A percentile compares a stretch with the other conserved stretches of the same genome.
These are phyloP conservation scores for Bugulina stolonifera DNA, from an alignment of 2,888 invertebrate species.

Conservation along the genomic window DNA sequence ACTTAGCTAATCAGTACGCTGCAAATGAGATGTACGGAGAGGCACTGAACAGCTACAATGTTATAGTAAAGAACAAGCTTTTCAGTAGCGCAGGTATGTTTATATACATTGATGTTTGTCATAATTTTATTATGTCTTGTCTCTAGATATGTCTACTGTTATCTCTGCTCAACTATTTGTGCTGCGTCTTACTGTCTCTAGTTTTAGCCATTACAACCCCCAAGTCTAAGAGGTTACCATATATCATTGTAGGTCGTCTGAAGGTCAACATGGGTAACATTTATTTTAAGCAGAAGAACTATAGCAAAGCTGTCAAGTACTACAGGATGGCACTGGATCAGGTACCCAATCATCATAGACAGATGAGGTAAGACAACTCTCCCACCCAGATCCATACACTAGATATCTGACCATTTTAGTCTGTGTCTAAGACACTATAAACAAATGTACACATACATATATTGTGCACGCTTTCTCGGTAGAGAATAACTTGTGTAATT, in stretches of 20 bases:
- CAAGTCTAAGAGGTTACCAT: background rate
- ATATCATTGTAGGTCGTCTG: conserved; percentile 60
- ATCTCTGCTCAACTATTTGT: too few relatives aligned
- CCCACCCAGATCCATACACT: too few relatives aligned
- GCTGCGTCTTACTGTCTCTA: background rate
- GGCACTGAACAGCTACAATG: conserved; percentile 89
- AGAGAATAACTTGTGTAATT: too few relatives aligned
- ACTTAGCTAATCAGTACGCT: conserved; percentile 88
- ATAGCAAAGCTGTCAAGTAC: conserved; percentile 89
- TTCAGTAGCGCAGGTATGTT: conserved; percentile 74
- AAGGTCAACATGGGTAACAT: conserved; percentile 99
- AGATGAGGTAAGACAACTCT: conserved; percentile 70
- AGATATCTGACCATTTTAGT: too few relatives aligned
- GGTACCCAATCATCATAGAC: conserved; percentile 81
- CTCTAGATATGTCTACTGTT: too few relatives aligned
- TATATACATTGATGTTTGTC: too few relatives aligned
- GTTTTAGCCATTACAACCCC: background rate
- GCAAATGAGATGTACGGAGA: conserved; percentile 91
- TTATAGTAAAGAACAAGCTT: conserved; percentile 81
- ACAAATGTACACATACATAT: too few relatives aligned
- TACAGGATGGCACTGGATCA: conserved; percentile 98
- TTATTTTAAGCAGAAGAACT: conserved; percentile 83
- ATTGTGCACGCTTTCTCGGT: too few relatives aligned
- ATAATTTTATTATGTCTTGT: too few relatives aligned
- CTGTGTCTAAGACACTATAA: too few relatives aligned